These are phyloP conservation scores for Pseudobourletiella spinata DNA, from an alignment of 1,140 invertebrate species.

Conservation along the genomic window DNA sequence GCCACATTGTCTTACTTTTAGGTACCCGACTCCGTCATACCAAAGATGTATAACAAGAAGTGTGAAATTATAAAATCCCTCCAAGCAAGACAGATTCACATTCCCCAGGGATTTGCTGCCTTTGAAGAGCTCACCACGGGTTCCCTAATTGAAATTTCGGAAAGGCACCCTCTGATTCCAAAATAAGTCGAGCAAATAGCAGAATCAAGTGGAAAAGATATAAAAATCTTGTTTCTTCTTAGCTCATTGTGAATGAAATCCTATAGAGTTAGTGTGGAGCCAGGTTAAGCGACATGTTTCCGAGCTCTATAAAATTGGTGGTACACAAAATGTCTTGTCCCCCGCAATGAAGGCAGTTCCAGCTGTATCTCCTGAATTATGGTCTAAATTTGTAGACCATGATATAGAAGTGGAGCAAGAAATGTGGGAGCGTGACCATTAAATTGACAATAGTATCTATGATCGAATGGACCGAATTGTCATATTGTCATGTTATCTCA, in stretches of 20 bases:
- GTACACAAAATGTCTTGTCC: no score
- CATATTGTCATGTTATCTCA: no score
- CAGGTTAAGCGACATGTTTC: no score
- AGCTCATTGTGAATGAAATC: conserved; percentile 20
- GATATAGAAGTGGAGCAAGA: no score
- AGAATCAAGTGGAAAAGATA: conserved; percentile 1
- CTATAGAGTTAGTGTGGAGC: conserved; percentile 18
- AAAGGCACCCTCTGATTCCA: neutral
- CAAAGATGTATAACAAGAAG: conserved; percentile 2
- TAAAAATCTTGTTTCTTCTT: conserved; percentile 21
- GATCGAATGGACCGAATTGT: no score
- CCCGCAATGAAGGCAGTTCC: no score
- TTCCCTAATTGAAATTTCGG: neutral
- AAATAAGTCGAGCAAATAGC: conserved; percentile 7
- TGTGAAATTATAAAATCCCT: neutral
- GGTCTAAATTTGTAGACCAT: no score
- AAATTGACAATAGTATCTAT: no score
- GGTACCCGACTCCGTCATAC: neutral
- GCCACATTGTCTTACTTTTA: neutral
- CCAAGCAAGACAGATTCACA: neutral
- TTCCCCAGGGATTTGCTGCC: neutral
- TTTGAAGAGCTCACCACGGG: neutral
- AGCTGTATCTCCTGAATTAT: no score
- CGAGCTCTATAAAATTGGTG: no score
- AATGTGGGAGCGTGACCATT: no score